Evolutionary conservation across 1,140 invertebrate species (phyloP).

Genomic region (Micrasema longulum): DNA sequence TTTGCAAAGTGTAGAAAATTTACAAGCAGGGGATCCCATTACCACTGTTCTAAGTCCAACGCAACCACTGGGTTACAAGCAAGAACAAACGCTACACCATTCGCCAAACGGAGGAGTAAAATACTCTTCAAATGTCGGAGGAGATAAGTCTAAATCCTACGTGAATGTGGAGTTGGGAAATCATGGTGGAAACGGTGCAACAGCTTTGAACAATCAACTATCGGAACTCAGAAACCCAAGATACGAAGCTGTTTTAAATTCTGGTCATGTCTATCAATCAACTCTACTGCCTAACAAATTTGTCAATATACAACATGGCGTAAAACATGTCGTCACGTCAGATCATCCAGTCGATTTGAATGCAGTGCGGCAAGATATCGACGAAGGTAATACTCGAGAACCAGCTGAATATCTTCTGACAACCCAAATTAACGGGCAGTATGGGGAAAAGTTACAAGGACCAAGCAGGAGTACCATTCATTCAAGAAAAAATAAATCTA

Average conservation of each 20-base stretch:
- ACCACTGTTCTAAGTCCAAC: conserved; percentile 10
- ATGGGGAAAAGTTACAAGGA: conserved; percentile 10
- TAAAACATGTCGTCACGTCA: neutral
- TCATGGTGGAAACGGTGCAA: neutral
- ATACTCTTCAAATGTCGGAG: conserved; percentile 43
- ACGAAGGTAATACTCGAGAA: neutral
- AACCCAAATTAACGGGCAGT: conserved; percentile 9
- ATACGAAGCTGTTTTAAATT: neutral
- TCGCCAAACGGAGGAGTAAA: conserved; percentile 35
- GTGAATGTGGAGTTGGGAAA: conserved; percentile 32
- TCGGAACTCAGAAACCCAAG: neutral
- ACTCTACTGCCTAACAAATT: neutral
- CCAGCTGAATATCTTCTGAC: conserved; percentile 8
- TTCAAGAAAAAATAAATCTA: neutral
- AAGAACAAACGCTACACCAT: conserved; percentile 4
- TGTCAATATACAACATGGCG: conserved; percentile 9
- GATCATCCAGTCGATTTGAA: neutral
- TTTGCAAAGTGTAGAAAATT: neutral
- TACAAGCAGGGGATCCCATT: neutral
- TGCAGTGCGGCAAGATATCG: neutral
- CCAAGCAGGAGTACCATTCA: conserved; percentile 4
- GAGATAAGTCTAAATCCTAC: conserved; percentile 33
- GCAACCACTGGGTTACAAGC: neutral
- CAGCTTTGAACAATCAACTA: conserved; percentile 6
- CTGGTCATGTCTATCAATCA: conserved; percentile 2